Conservation (phyloP, 1,140 invertebrate species). For the Drosophila rufa region DNA sequence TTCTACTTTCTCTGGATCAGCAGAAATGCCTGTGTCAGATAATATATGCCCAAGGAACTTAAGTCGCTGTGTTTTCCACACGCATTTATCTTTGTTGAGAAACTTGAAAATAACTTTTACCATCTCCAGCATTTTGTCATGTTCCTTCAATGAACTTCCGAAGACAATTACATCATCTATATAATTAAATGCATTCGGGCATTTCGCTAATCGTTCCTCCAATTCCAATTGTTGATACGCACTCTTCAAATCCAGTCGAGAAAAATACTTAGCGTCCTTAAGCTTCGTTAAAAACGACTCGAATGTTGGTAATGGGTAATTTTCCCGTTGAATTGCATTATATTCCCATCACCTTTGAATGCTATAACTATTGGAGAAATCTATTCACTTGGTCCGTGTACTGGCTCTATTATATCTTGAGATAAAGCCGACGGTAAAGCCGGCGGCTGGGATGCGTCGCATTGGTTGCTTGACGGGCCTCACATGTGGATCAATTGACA, state of each 20-base stretch:
- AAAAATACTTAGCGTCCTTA: conserved; percentile 16
- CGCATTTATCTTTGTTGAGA: conserved; percentile 7
- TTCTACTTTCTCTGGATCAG: conserved; percentile 1
- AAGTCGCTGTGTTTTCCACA: conserved; percentile 8
- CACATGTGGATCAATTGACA: not conserved
- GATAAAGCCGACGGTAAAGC: too few species aligned
- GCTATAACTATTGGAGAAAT: conserved; percentile 16
- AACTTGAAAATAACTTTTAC: conserved; percentile 6
- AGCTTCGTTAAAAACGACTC: conserved; percentile 15
- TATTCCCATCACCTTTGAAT: conserved; percentile 29
- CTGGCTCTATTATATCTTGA: conserved; percentile 4
- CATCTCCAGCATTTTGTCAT: conserved; percentile 7
- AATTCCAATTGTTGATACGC: conserved; percentile 23
- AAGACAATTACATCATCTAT: conserved; percentile 21
- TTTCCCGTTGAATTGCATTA: conserved; percentile 10
- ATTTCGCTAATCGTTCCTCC: conserved; percentile 2
- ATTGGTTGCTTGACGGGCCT: not conserved
- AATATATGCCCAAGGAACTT: conserved; percentile 8
- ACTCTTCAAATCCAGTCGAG: conserved; percentile 14
- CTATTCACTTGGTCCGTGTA: not conserved
- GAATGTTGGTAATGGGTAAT: conserved; percentile 11
- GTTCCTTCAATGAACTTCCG: conserved; percentile 7
- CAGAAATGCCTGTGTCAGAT: conserved; percentile 12
- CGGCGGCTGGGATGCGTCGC: not conserved
- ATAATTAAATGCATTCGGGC: conserved; percentile 11